phyloP scores from a whole-genome alignment of 2,797 vertebrate species.

The Luscinia luscinia region DNA sequence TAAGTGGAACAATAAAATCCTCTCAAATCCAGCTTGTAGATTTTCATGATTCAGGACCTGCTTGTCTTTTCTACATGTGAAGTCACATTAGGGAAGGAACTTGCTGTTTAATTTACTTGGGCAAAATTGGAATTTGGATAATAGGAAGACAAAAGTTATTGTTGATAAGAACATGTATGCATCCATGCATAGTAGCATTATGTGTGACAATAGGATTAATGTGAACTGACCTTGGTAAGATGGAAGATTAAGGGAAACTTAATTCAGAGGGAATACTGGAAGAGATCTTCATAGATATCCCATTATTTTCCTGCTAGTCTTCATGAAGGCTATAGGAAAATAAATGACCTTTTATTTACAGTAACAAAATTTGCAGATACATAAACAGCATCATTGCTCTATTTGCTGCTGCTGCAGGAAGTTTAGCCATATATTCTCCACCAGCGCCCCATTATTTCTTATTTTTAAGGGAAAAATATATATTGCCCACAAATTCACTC shows the following conservation, averaged over 20 bases:
- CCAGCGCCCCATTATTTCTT: not conserved
- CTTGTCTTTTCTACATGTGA: not conserved
- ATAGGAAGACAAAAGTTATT: not conserved
- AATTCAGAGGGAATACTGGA: not conserved
- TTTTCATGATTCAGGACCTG: not conserved
- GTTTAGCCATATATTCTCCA: not conserved
- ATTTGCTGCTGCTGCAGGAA: not conserved
- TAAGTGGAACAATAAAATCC: not conserved
- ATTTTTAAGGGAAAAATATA: not conserved
- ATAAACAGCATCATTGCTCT: not conserved
- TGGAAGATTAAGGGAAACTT: not conserved
- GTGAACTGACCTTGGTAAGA: not conserved
- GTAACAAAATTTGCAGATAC: not conserved
- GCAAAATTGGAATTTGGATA: not conserved
- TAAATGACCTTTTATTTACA: conserved; percentile 18
- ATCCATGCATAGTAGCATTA: not conserved
- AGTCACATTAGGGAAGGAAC: not conserved
- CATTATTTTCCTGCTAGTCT: not conserved
- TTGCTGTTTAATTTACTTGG: not conserved
- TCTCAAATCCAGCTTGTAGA: not conserved
- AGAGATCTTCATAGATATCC: not conserved
- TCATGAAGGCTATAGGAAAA: not conserved
- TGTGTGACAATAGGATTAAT: not conserved
- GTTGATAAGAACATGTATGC: not conserved
- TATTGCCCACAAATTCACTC: not conserved